phyloP scores from a whole-genome alignment of 2,888 invertebrate species.

The Tetropium fuscum region DNA sequence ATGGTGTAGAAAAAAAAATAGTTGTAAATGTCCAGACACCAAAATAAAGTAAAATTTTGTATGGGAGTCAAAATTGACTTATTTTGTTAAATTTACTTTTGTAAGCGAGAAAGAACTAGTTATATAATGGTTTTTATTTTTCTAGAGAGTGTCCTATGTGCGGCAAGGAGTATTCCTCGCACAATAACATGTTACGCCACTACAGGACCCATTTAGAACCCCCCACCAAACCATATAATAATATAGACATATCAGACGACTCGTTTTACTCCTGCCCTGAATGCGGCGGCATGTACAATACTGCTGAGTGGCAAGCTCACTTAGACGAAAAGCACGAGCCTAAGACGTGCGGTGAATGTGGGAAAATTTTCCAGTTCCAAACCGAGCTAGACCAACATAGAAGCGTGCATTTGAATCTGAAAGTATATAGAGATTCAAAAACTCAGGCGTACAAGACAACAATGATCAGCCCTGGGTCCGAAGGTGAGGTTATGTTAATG shows the following conservation, averaged over 20 bases:
- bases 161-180: constrained; percentile 69
- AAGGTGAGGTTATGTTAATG: constrained; percentile 63
- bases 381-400: constrained; percentile 75
- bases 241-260: constrained; percentile 62
- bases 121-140: too few species aligned
- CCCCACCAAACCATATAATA: constrained; percentile 28
- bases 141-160: constrained; percentile 70
- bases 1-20: too few species aligned
- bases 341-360: constrained; percentile 73
- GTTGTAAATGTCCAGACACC: too few species aligned
- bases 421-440: constrained; percentile 75
- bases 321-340: constrained; percentile 69
- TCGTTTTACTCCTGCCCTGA: constrained; percentile 73
- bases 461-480: constrained; percentile 66
- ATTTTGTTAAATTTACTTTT: too few species aligned
- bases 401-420: constrained; percentile 75
- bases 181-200: constrained; percentile 72
- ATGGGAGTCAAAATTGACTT: too few species aligned
- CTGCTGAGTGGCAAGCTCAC: constrained; percentile 71
- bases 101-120: too few species aligned
- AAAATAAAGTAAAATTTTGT: too few species aligned
- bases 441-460: constrained; percentile 71
- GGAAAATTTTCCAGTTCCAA: constrained; percentile 72
- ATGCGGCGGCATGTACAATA: constrained; percentile 71
- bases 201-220: constrained; percentile 60